These are phyloP conservation scores for Parnassius glacialis DNA, from an alignment of 2,888 invertebrate species.

Conservation along the genomic window DNA sequence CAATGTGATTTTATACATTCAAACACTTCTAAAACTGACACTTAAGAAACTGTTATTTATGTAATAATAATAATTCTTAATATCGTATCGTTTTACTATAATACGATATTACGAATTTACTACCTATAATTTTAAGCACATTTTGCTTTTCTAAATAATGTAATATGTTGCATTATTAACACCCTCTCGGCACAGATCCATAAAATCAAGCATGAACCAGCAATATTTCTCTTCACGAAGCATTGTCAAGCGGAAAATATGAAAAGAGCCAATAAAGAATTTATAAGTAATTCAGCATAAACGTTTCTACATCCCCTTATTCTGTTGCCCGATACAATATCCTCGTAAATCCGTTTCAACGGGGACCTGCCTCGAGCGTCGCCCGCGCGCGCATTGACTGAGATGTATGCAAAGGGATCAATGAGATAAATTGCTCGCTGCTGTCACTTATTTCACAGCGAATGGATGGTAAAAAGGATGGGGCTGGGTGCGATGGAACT, in stretches of 20 bases:
- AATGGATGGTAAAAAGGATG: conserved; percentile 41
- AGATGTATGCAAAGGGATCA: conserved; percentile 76
- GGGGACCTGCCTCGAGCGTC: conserved; percentile 36
- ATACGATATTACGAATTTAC: no score
- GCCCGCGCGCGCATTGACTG: conserved; percentile 60
- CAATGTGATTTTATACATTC: no score
- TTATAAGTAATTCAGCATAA: conserved; percentile 55
- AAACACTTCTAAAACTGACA: no score
- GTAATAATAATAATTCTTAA: no score
- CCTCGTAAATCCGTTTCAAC: conserved; percentile 58
- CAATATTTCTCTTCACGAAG: conserved; percentile 2
- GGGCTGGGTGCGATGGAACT: conserved; percentile 34
- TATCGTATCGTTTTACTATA: no score
- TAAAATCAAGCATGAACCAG: conserved; percentile 1
- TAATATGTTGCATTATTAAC: conserved; percentile 2
- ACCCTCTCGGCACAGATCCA: neutral
- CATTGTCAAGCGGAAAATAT: conserved; percentile 37
- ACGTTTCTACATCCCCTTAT: conserved; percentile 37
- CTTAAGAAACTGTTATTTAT: no score
- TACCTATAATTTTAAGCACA: no score
- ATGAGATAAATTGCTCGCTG: conserved; percentile 70
- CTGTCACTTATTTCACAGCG: conserved; percentile 65
- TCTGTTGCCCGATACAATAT: conserved; percentile 43
- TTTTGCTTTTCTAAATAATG: no score
- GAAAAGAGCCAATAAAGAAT: conserved; percentile 45